A percentile compares a stretch with the other conserved stretches of the same genome.
These are phyloP conservation scores for Agrilus biguttatus DNA, from an alignment of 2,888 invertebrate genomes.

Conservation along the genomic window DNA sequence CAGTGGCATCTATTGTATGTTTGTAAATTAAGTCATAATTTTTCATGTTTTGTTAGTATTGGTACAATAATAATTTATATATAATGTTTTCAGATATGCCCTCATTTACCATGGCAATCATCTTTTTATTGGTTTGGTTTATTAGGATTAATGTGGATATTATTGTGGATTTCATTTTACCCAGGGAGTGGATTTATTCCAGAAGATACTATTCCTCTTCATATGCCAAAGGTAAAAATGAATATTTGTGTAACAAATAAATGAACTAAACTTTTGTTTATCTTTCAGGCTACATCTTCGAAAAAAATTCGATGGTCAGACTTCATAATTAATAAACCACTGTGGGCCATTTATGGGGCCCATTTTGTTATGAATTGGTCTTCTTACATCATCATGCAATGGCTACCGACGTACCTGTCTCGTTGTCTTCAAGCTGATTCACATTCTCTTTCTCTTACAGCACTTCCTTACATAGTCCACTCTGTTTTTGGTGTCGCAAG, in stretches of 20 bases:
- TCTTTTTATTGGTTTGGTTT: slow-evolving; percentile 55
- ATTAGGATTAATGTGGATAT: slow-evolving; percentile 51
- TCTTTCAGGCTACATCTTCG: slow-evolving; percentile 9
- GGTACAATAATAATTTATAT: too few relatives aligned
- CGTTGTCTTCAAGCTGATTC: slow-evolving; percentile 49
- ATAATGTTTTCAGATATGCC: slow-evolving; percentile 37
- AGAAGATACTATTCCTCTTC: slow-evolving; percentile 38
- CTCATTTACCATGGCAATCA: slow-evolving; percentile 50
- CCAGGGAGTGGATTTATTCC: slow-evolving; percentile 37
- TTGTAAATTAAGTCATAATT: background rate
- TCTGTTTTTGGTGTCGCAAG: slow-evolving; percentile 54
- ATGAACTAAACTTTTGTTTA: background rate
- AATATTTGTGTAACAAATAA: background rate
- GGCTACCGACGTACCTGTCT: slow-evolving; percentile 59
- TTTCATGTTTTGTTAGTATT: background rate
- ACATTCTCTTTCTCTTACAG: slow-evolving; percentile 55
- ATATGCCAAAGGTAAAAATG: slow-evolving; percentile 37
- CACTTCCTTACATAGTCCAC: slow-evolving; percentile 59
- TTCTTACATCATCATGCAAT: slow-evolving; percentile 66
- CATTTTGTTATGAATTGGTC: slow-evolving; percentile 73
- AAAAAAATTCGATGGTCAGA: slow-evolving; percentile 47
- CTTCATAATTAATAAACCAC: slow-evolving; percentile 50
- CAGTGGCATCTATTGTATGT: slow-evolving; percentile 53
- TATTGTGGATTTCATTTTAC: slow-evolving; percentile 48
- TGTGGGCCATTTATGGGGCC: slow-evolving; percentile 60